A percentile compares a stretch with the other conserved stretches of the same genome.
phyloP scores from a whole-genome alignment of 2,888 invertebrate genomes.

The Thalpophila matura region DNA sequence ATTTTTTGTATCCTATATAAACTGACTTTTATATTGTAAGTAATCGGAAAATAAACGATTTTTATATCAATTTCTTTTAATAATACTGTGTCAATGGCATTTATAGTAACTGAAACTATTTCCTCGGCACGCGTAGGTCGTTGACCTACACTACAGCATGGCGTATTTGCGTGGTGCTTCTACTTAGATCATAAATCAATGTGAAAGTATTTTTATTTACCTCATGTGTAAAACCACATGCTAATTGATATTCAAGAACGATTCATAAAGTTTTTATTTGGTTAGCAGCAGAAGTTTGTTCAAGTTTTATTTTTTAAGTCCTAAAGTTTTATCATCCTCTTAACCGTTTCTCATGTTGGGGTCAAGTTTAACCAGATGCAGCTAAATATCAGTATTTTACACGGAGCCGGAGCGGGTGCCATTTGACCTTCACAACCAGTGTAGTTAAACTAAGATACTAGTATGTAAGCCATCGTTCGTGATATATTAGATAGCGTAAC shows the following conservation, averaged over 20 bases:
- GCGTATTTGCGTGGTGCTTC: conserved; percentile 63
- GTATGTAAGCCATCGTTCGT: conserved; percentile 28
- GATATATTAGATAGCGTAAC: conserved; percentile 51
- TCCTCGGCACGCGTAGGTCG: conserved; percentile 58
- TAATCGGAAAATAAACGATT: conserved; percentile 49
- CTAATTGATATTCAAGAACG: conserved; percentile 52
- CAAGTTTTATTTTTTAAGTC: conserved; percentile 5
- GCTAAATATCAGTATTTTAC: conserved; percentile 7
- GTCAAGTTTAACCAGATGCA: conserved; percentile 10
- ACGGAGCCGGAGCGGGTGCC: background rate
- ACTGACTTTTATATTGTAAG: conserved; percentile 29
- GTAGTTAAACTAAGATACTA: conserved; percentile 35
- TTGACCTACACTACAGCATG: conserved; percentile 55
- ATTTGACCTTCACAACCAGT: conserved; percentile 28
- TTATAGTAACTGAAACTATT: conserved; percentile 58
- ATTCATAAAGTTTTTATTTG: conserved; percentile 33
- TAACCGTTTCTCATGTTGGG: background rate
- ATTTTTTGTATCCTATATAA: conserved; percentile 39
- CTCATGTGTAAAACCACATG: conserved; percentile 44
- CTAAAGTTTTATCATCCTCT: conserved; percentile 10
- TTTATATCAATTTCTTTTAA: conserved; percentile 39
- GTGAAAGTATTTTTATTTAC: conserved; percentile 61
- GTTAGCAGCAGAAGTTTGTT: conserved; percentile 17
- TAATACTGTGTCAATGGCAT: conserved; percentile 50
- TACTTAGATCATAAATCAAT: conserved; percentile 62